Conservation (phyloP, 2,113 vertebrate genomes). For the Mormoops blainvillei region DNA sequence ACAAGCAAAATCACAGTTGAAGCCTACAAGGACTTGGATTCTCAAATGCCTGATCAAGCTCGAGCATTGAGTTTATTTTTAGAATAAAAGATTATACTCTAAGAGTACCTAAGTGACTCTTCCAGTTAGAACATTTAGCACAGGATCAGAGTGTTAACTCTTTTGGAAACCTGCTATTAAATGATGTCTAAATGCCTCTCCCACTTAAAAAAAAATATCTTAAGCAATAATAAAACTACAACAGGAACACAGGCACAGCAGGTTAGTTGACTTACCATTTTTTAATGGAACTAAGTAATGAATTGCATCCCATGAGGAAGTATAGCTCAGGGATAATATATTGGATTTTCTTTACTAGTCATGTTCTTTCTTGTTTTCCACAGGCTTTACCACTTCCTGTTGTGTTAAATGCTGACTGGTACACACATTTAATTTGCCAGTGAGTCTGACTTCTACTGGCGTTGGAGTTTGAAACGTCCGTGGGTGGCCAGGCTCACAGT, state of each 20-base stretch:
- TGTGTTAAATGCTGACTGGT: not conserved
- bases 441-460: not conserved
- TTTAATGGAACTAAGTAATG: not conserved
- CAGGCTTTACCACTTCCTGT: not conserved
- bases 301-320: not conserved
- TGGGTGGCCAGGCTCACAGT: not conserved
- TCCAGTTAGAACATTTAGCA: not conserved
- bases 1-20: constrained; percentile 30
- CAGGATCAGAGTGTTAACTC: not conserved
- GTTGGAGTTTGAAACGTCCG: not conserved
- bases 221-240: not conserved
- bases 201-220: not conserved
- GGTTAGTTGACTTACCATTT: not conserved
- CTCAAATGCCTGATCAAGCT: not conserved
- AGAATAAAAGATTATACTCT: not conserved
- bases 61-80: constrained; percentile 15
- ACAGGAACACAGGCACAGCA: not conserved
- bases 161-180: constrained; percentile 7
- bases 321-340: not conserved
- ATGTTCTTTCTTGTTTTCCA: not conserved
- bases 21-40: not conserved
- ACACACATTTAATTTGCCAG: not conserved
- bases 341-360: not conserved
- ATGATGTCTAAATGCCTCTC: not conserved
- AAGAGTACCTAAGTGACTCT: not conserved